Evolutionary conservation across 1,140 invertebrate genomes (phyloP), one percentile per base, ranked within the genome.

Genomic region (Tenebrio molitor): DNA sequence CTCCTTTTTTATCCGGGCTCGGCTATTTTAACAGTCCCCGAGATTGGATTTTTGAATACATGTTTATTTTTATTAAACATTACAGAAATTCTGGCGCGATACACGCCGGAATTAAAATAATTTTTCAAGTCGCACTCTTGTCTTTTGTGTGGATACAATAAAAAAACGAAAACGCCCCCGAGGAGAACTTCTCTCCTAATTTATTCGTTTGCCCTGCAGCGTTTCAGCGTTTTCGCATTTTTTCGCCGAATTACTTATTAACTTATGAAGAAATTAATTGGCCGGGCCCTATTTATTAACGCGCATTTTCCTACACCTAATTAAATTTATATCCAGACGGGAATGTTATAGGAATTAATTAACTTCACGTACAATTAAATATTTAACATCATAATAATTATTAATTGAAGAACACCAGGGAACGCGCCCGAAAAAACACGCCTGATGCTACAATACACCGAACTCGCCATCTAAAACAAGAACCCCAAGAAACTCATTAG

Each of bases 341-440:
- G 21, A 29, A 58, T 14, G 50, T 5, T 58, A 58, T 29, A 21
- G 23, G 50, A 29, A 58, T 29, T 58, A 58, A 29, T 58, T 58
- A 58, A 58, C 23, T 58, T 29, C n/a, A 58, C 23, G 50, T 58
- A 58, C n/a, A 58, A 58, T 58, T 58, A 58, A 58, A 58, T 25
- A 29, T 58, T 58, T 17, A 25, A 58, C 23, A 6, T 50, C 7
- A 7, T 19, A 50, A 50, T 23, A 58, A 58, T 12, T 3, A 39
- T 29, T 58, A 12, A 14, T 25, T 58, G 23, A 25, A 58, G 21
- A n/a, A n/a, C n/a, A n/a, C n/a, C n/a, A n/a, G n/a, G n/a, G n/a
- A n/a, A n/a, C n/a, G n/a, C n/a, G n/a, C n/a, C n/a, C n/a, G n/a
- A n/a, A n/a, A n/a, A n/a, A n/a, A n/a, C n/a, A n/a, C n/a, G n/a